Evolutionary conservation across 2,113 vertebrate genomes (phyloP), one percentile per base, ranked within the genome.

Genomic region (Acinonyx jubatus): DNA sequence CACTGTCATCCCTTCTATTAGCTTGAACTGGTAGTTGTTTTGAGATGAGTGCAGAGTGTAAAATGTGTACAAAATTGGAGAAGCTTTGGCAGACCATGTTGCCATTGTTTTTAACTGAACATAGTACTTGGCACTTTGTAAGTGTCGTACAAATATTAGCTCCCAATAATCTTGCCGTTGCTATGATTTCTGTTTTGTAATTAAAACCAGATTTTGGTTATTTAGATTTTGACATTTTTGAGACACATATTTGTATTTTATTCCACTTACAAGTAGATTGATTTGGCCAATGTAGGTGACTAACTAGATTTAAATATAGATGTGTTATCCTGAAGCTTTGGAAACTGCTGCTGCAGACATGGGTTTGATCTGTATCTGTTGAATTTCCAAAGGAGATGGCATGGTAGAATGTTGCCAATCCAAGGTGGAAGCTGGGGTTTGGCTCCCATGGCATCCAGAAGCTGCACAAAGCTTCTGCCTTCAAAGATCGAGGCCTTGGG

Each of bases 141-240:
- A 63, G 4, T 57, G 18, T 31, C n/a, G 11, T 83, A 87, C 13
- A 68, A 27, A 48, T 89, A 50, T 61, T 80, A 89, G 25, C 33
- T 94, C 57, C 41, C 69, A n/a, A 73, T 69, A 65, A 61, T 80
- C 68, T 78, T 91, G 25, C 82, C 66, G 38, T 73, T 76, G 52
- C 52, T 68, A 9, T 79, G 45, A 50, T 78, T 88, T n/a, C 80
- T 80, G 41, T 88, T 92, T 95, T 74, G 41, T 81, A 83, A 88
- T 76, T 88, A 91, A 91, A 83, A 78, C 88, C 69, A 95, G 50
- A 66, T 89, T 93, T 89, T 50, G 23, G 55, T 45, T 96, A 76
- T 45, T 87, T 90, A 27, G 83, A 50, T 90, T 15, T 84, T n/a
- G 45, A 82, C 55, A n/a, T 33, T 96, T 89, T 95, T 87, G 65